Conservation (phyloP, 2,888 invertebrate species). For the Anagyrus pseudococci region DNA sequence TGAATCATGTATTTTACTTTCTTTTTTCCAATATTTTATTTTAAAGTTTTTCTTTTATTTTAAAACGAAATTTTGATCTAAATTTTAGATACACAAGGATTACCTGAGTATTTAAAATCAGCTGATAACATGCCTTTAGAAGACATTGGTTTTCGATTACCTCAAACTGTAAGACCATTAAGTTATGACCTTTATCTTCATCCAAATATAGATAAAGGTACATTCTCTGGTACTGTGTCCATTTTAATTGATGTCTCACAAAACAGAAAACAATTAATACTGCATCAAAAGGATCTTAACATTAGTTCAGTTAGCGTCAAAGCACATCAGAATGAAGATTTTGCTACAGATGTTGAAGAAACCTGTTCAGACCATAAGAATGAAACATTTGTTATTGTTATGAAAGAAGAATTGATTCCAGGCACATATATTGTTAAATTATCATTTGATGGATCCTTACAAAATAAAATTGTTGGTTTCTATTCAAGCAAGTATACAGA, state of each 20-base stretch:
- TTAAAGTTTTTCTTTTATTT: too few species aligned
- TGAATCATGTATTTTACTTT: too few species aligned
- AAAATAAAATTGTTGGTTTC: conserved; percentile 68
- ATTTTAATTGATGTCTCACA: conserved; percentile 63
- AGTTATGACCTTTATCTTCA: conserved; percentile 71
- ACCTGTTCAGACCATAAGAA: conserved; percentile 45
- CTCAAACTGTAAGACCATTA: conserved; percentile 67
- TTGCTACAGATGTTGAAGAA: conserved; percentile 44
- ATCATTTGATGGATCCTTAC: conserved; percentile 65
- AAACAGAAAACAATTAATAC: conserved; percentile 61
- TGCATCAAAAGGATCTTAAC: conserved; percentile 64
- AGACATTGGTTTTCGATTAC: conserved; percentile 69
- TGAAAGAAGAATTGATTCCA: conserved; percentile 46
- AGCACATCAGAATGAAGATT: conserved; percentile 38
- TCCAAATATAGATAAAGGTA: conserved; percentile 69
- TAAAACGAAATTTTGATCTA: too few species aligned
- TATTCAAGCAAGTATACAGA: conserved; percentile 67
- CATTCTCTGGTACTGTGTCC: conserved; percentile 67
- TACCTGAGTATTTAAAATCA: too few species aligned
- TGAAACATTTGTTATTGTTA: conserved; percentile 52
- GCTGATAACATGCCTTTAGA: too few species aligned
- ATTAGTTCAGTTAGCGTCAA: conserved; percentile 62
- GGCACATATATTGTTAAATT: conserved; percentile 62
- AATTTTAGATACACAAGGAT: too few species aligned
- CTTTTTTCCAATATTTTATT: too few species aligned